These are phyloP conservation scores for Corydoras sp. DNA, from an alignment of 2,113 vertebrate genomes.

Conservation along the genomic window DNA sequence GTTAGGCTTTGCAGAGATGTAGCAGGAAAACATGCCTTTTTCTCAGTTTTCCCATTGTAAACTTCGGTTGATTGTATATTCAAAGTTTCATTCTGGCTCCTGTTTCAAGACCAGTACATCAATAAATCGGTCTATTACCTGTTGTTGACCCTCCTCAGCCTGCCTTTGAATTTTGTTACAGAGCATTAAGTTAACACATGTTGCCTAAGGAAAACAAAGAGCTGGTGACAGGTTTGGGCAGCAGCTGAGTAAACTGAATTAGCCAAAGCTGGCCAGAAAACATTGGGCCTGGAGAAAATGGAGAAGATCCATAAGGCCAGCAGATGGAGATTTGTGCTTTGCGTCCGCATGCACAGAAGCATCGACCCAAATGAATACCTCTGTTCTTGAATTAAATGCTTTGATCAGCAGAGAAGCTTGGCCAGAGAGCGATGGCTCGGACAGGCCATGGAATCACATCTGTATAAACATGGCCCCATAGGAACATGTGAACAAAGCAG, in stretches of 20 bases:
- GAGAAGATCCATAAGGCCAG: no score
- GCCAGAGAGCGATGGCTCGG: constrained; percentile 70
- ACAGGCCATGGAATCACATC: constrained; percentile 84
- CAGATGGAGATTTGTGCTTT: no score
- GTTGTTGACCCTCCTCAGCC: constrained; percentile 63
- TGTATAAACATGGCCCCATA: constrained; percentile 88
- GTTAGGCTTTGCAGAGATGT: constrained; percentile 20
- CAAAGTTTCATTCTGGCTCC: no score
- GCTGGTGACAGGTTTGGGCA: constrained; percentile 60
- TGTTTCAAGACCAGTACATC: constrained; percentile 47
- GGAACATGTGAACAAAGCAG: constrained; percentile 80
- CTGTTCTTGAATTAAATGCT: no score
- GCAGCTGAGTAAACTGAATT: constrained; percentile 70
- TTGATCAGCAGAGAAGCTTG: neutral
- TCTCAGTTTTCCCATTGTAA: no score
- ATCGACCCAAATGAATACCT: no score
- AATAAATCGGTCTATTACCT: constrained; percentile 67
- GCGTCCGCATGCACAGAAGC: no score
- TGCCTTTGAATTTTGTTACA: constrained; percentile 70
- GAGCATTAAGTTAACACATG: constrained; percentile 74
- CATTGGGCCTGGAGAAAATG: no score
- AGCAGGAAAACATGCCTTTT: no score
- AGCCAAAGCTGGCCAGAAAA: constrained; percentile 33
- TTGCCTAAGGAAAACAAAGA: constrained; percentile 69
- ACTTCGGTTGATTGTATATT: no score